Percentiles rank a stretch among this genome's conserved stretches.
phyloP scores from a whole-genome alignment of 2,113 vertebrate genomes.

The Forbesichthys agassizii region DNA sequence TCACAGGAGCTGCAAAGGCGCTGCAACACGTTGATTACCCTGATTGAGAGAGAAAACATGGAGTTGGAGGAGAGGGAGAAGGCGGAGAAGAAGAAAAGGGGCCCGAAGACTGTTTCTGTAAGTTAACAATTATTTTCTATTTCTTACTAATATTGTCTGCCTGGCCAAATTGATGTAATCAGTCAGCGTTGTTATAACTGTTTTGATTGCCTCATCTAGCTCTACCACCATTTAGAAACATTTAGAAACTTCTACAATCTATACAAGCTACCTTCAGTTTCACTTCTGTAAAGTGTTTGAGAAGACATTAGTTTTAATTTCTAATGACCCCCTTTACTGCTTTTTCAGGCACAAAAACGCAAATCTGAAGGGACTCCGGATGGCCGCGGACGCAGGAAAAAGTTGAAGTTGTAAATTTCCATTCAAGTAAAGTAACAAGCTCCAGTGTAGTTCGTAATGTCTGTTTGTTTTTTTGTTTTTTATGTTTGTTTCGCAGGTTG shows the following conservation, averaged over 20 bases:
- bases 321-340: slow-evolving; percentile 8
- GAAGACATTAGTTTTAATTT: background rate
- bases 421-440: slow-evolving; percentile 32
- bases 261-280: background rate
- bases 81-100: slow-evolving; percentile 97
- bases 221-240: too few relatives aligned
- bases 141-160: too few relatives aligned
- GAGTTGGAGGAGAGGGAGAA: slow-evolving; percentile 98
- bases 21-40: slow-evolving; percentile 96
- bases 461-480: slow-evolving; percentile 34
- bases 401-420: slow-evolving; percentile 90
- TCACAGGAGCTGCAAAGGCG: slow-evolving; percentile 92
- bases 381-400: slow-evolving; percentile 94
- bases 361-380: slow-evolving; percentile 91
- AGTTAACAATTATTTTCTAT: slow-evolving; percentile 32
- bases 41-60: slow-evolving; percentile 99
- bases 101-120: slow-evolving; percentile 87
- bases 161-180: too few relatives aligned
- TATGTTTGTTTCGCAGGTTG: slow-evolving; percentile 81
- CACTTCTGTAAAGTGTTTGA: background rate
- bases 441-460: slow-evolving; percentile 67
- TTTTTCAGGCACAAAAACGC: slow-evolving; percentile 88
- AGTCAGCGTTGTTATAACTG: too few relatives aligned
- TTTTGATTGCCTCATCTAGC: too few relatives aligned
- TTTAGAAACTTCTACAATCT: too few relatives aligned